Evolutionary conservation across 2,113 vertebrate genomes (phyloP).

Genomic region (Anhinga anhinga): DNA sequence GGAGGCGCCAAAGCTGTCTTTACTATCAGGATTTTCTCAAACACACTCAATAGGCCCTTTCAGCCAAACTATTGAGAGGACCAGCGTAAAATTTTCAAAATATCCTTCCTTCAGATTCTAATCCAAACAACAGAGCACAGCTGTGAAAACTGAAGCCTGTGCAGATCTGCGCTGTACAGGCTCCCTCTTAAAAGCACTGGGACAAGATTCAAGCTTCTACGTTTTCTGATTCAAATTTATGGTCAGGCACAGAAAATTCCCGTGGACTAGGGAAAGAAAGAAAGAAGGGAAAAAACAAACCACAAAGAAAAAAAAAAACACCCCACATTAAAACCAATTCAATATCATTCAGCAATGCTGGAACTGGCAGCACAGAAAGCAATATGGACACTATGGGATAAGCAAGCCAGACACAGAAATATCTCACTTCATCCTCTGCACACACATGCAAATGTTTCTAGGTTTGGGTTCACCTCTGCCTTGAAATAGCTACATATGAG

Average conservation of each 20-base stretch:
- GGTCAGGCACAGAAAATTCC: not conserved
- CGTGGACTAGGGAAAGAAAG: not conserved
- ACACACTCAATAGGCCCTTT: conserved; percentile 14
- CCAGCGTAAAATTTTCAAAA: not conserved
- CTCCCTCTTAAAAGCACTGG: not conserved
- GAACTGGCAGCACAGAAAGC: not conserved
- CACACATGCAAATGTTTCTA: not conserved
- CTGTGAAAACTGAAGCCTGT: conserved; percentile 53
- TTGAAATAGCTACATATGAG: not conserved
- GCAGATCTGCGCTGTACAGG: not conserved
- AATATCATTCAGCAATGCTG: not conserved
- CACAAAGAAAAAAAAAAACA: not conserved
- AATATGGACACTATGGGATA: not conserved
- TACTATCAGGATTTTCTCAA: not conserved
- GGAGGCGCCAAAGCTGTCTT: not conserved
- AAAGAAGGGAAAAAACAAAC: not conserved
- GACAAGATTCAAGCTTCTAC: not conserved
- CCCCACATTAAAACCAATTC: not conserved
- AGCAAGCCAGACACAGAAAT: not conserved
- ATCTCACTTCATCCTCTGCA: not conserved
- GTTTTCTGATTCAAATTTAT: not conserved
- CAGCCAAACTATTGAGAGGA: not conserved
- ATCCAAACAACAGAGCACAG: conserved; percentile 56
- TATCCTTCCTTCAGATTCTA: conserved; percentile 36
- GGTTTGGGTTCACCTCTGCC: not conserved